These are phyloP conservation scores for Ptiloglossa arizonensis DNA, from an alignment of 1,140 invertebrate species.

Conservation along the genomic window DNA sequence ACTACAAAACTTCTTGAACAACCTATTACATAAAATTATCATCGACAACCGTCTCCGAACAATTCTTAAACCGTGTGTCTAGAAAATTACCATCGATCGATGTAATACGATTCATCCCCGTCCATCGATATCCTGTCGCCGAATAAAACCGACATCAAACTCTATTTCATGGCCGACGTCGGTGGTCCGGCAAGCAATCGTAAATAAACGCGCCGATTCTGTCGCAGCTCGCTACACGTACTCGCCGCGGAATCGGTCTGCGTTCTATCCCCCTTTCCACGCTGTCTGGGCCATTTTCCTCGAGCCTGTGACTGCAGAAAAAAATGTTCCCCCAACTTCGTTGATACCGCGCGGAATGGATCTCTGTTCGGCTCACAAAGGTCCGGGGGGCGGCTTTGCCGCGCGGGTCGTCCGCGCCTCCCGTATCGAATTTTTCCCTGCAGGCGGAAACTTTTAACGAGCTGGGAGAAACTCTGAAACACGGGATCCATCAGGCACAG, in stretches of 20 bases:
- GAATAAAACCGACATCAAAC: no score
- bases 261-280: no score
- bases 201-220: no score
- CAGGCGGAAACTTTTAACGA: conserved; percentile 44
- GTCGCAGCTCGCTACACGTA: background rate
- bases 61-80: no score
- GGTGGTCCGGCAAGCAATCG: no score
- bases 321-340: background rate
- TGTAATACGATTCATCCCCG: no score
- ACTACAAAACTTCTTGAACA: no score
- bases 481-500: conserved; percentile 28
- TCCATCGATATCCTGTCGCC: no score
- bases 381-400: background rate
- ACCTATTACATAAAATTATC: no score
- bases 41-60: no score
- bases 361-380: conserved; percentile 23
- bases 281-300: background rate
- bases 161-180: no score
- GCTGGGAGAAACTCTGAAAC: conserved; percentile 37
- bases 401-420: background rate
- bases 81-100: no score
- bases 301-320: background rate
- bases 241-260: background rate
- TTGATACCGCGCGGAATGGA: conserved; percentile 12
- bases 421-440: conserved; percentile 20